Evolutionary conservation across 1,140 invertebrate species (phyloP).

Genomic region (Nylanderia fulva): DNA sequence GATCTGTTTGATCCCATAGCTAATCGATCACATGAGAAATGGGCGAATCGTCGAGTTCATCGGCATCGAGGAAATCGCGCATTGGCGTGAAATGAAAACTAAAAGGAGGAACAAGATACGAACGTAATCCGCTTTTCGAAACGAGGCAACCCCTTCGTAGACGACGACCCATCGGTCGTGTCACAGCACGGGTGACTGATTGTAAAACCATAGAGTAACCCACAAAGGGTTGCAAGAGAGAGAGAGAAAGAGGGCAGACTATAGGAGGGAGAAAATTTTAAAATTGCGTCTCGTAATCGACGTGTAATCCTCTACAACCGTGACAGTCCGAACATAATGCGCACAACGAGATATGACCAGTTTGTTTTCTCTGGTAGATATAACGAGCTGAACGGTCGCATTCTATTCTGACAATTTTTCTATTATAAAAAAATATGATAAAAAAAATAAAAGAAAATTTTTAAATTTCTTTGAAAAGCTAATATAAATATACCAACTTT

Average conservation of each 20-base stretch:
- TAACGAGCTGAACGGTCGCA: background rate
- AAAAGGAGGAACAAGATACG: constrained; percentile 69
- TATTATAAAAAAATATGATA: background rate
- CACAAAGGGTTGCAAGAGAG: constrained; percentile 79
- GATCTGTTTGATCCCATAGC: constrained; percentile 26
- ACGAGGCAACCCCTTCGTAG: constrained; percentile 75
- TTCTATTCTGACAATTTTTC: background rate
- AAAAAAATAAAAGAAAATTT: background rate
- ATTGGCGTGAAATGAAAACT: constrained; percentile 40
- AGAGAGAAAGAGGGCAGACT: constrained; percentile 24
- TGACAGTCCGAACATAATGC: constrained; percentile 80
- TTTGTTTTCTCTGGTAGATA: constrained; percentile 66
- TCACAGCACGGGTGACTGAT: constrained; percentile 86
- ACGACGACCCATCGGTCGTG: constrained; percentile 82
- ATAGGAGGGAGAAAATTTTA: constrained; percentile 73
- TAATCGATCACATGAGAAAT: constrained; percentile 61
- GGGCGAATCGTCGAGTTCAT: constrained; percentile 28
- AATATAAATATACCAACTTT: background rate
- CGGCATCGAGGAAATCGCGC: constrained; percentile 39
- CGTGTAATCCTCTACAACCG: constrained; percentile 85
- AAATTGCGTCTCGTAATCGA: constrained; percentile 86
- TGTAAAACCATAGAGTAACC: constrained; percentile 86
- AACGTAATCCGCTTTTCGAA: constrained; percentile 84
- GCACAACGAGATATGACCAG: constrained; percentile 66
- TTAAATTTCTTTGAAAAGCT: background rate